These are phyloP conservation scores for Aquatica leii DNA, from an alignment of 2,888 invertebrate genomes.

Conservation along the genomic window DNA sequence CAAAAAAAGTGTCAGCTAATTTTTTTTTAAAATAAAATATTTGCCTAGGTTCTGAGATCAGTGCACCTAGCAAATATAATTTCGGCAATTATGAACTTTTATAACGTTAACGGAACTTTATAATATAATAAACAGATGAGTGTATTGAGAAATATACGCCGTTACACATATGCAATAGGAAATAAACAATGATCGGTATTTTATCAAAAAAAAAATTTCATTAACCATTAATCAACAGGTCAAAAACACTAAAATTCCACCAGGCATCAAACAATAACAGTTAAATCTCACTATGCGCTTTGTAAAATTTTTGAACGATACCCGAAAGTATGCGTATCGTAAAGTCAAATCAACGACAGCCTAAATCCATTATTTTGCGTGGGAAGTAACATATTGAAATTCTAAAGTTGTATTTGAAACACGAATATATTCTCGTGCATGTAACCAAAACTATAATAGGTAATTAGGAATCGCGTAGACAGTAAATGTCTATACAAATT, in stretches of 20 bases:
- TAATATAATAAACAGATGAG: conserved; percentile 7
- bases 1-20: too few relatives aligned
- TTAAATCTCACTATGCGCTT: too few relatives aligned
- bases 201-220: too few relatives aligned
- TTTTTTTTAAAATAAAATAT: too few relatives aligned
- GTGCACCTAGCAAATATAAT: conserved; percentile 7
- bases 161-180: conserved; percentile 1
- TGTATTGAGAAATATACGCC: neutral
- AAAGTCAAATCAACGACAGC: neutral
- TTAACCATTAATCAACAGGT: too few relatives aligned
- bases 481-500: conserved; percentile 15
- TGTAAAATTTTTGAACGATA: too few relatives aligned
- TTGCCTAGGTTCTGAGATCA: too few relatives aligned
- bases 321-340: neutral
- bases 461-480: conserved; percentile 16
- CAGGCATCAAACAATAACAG: too few relatives aligned
- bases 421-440: conserved; percentile 29
- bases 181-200: too few relatives aligned
- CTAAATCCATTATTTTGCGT: conserved; percentile 33
- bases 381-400: conserved; percentile 46
- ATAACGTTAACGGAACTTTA: conserved; percentile 4
- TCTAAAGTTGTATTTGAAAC: conserved; percentile 37
- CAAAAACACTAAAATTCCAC: too few relatives aligned
- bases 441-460: conserved; percentile 24
- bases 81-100: conserved; percentile 4